Evolutionary conservation across 1,140 invertebrate genomes (phyloP), one percentile per base, ranked within the genome.

Genomic region (Papilio aristodemus): DNA sequence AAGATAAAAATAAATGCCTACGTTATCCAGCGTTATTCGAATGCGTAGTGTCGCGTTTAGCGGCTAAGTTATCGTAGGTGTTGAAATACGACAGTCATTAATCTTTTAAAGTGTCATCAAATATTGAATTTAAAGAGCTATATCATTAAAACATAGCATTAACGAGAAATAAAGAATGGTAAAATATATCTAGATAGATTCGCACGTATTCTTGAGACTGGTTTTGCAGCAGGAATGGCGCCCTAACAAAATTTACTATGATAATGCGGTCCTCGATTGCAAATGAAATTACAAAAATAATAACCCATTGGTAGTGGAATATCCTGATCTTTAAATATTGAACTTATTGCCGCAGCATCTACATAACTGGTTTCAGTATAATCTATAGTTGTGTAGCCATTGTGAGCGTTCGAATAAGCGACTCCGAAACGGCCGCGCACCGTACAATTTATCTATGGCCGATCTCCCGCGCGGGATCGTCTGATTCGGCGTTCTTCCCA

Each of bases 261-360:
- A 76, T 85, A 83, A 84, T 78, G 72, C 71, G 67, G 71, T 27
- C 74, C 68, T 66, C 72, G 76, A 75, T 78, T 76, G 84, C 82
- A 80, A 87, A 87, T 84, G 84, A 88, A 89, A 87, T 76, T 77
- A 85, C 84, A 79, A 86, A 89, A 85, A 83, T 89, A 86, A 87
- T 87, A 78, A 80, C 82, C 81, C 67, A 76, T 87, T 77, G 78
- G 80, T 77, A 81, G 79, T 80, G 81, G 80, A 84, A 83, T 74
- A 77, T 78, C 72, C 72, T 69, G 54, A 64, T 73, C 78, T 79
- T 84, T 84, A 81, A 84, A 84, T 79, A 75, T 76, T 76, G 67
- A 83, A 82, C 73, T 81, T 86, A 82, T 78, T 77, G 78, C 72
- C 70, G 57, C 63, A 72, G 69, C 63, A 81, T 83, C 76, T 81